These are phyloP conservation scores for Orthosia gracilis DNA, from an alignment of 2,888 invertebrate species.

Conservation along the genomic window DNA sequence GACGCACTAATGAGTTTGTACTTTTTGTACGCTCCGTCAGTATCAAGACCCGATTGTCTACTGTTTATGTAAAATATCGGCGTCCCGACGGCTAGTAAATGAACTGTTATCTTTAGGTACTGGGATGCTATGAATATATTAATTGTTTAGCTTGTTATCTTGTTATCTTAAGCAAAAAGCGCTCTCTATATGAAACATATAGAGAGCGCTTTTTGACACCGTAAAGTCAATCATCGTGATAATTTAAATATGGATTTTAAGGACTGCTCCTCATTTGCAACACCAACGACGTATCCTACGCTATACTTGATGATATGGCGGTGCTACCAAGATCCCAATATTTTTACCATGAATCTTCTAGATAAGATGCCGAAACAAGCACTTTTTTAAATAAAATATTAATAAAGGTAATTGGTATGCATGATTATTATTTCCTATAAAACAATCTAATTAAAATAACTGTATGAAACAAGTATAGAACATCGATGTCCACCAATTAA, in stretches of 20 bases:
- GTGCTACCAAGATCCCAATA: neutral
- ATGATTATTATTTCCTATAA: neutral
- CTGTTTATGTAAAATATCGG: conserved; percentile 52
- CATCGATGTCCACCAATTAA: conserved; percentile 21
- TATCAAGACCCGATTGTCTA: conserved; percentile 69
- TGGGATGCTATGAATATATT: conserved; percentile 6
- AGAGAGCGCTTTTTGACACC: neutral
- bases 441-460: conserved; percentile 36
- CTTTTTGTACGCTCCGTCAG: conserved; percentile 84
- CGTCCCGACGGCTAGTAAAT: conserved; percentile 50
- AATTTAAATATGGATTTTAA: neutral
- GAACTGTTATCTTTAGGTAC: conserved; percentile 18
- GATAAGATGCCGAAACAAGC: neutral
- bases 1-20: conserved; percentile 89
- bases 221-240: neutral
- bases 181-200: no score
- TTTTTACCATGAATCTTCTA: neutral
- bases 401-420: neutral
- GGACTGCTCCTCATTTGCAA: neutral
- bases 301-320: neutral
- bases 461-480: conserved; percentile 13
- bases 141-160: neutral
- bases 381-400: neutral
- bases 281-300: neutral
- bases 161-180: no score